Evolutionary conservation across 92 coral and sea anemone genomes (phyloP), one percentile per base, ranked within the genome.

Genomic region (Galaxea fascicularis): DNA sequence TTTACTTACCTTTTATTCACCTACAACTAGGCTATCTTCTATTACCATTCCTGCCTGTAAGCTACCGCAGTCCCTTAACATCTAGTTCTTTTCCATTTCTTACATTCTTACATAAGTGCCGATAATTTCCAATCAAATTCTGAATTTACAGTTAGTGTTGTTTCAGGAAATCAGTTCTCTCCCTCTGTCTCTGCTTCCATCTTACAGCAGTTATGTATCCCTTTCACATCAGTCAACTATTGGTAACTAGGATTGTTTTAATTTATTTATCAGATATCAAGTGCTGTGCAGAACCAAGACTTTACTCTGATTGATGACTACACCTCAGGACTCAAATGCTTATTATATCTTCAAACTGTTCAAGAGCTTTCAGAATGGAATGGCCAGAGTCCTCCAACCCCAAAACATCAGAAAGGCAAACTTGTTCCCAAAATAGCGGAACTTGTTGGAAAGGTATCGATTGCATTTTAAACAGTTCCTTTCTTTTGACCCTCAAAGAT

Each of bases 251-350:
- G 5, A 44, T 16, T 26, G 20, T 53, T 53, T 7, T 44, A 16
- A 7, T 24, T 77, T 45, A 22, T 16, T 52, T 30, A 35, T 13
- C 76, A 96, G 99, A 83, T 96, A 59, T 96, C 97, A 74, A 96
- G 99, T 89, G 99, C 99, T 35, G 82, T 96, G 15, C 99, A 96
- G 92, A 96, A 96, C 85, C 99, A 96, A 76, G 99, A 96, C 62
- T 96, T 96, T 63, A 96, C 99, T 3, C 87, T 96, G 30, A 85
- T 96, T 29, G 92, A 92, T 60, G 99, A 96, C 79, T 96, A 96
- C 83, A 89, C 90, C 27, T 56, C 91, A 49, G 99, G 99, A 21
- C 86, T 96, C 35, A 96, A 96, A 89, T 96, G 99, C 67, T 84
- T 96, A 79, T 65, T 96, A 58, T 96, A 94, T 87, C 93, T 96